Evolutionary conservation across 2,113 vertebrate genomes (phyloP).

Genomic region (Phaetusa simplex): DNA sequence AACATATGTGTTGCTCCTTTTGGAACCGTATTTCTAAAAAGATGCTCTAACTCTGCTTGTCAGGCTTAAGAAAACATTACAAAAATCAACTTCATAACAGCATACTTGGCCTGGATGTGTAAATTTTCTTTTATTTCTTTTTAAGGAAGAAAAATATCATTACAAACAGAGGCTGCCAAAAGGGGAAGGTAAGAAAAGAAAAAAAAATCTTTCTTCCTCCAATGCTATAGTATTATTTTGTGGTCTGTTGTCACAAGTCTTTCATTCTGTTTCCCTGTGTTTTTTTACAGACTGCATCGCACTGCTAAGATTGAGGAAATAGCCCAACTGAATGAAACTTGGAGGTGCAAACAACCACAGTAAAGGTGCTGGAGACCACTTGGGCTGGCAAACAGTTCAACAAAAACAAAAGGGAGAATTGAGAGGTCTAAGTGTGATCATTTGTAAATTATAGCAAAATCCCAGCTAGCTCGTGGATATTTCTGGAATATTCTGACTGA

Average conservation of each 20-base stretch:
- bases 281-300: rapidly evolving
- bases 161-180: neutral
- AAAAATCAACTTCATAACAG: neutral
- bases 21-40: neutral
- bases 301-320: neutral
- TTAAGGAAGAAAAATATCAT: neutral
- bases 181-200: neutral
- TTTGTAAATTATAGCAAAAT: neutral
- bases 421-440: neutral
- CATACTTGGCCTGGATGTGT: neutral
- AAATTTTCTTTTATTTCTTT: neutral
- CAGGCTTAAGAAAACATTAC: neutral
- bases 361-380: neutral
- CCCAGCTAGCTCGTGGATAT: neutral
- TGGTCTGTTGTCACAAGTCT: neutral
- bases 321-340: neutral
- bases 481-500: neutral
- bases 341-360: neutral
- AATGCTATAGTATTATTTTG: neutral
- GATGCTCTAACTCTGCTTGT: neutral
- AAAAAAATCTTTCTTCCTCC: neutral
- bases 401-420: neutral
- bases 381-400: neutral
- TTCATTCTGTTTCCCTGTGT: neutral
- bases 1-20: neutral